These are phyloP conservation scores for Argya squamiceps DNA, from an alignment of 2,797 vertebrate species.

Conservation along the genomic window DNA sequence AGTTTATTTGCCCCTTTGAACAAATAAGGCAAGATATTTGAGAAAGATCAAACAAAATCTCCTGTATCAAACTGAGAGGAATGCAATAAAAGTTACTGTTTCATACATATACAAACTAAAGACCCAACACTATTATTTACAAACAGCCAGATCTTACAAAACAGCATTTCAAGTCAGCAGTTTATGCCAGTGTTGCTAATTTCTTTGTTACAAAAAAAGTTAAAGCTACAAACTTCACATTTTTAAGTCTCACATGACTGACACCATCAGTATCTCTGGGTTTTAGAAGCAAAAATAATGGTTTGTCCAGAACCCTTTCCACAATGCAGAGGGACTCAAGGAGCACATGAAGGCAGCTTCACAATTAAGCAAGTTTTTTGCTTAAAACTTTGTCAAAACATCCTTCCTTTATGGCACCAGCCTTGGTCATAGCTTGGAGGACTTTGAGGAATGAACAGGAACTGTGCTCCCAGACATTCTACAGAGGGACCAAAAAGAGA, in stretches of 20 bases:
- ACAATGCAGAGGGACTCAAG: not conserved
- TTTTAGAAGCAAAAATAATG: slow-evolving; percentile 6
- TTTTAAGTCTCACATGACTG: slow-evolving; percentile 52
- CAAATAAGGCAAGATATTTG: slow-evolving; percentile 59
- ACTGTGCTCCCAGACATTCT: not conserved
- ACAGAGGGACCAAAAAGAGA: not conserved
- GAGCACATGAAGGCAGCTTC: not conserved
- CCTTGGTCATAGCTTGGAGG: not conserved
- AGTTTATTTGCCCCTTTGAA: slow-evolving; percentile 75
- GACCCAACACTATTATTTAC: slow-evolving; percentile 73
- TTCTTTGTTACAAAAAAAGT: slow-evolving; percentile 76
- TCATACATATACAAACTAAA: slow-evolving; percentile 76
- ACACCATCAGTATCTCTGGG: slow-evolving; percentile 27
- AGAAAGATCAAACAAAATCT: slow-evolving; percentile 54
- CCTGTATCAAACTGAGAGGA: slow-evolving; percentile 61
- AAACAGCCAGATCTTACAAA: slow-evolving; percentile 75
- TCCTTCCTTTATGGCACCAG: not conserved
- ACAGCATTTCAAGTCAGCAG: slow-evolving; percentile 76
- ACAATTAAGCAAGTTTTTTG: not conserved
- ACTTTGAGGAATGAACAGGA: not conserved
- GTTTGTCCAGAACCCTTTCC: slow-evolving; percentile 41
- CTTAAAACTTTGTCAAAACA: not conserved
- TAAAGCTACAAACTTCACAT: slow-evolving; percentile 82
- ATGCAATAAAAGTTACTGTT: slow-evolving; percentile 57
- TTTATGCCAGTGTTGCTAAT: slow-evolving; percentile 69